Base-by-base conservation (phyloP, 2,888 invertebrate species). In the Ectemnius cavifrons region DNA sequence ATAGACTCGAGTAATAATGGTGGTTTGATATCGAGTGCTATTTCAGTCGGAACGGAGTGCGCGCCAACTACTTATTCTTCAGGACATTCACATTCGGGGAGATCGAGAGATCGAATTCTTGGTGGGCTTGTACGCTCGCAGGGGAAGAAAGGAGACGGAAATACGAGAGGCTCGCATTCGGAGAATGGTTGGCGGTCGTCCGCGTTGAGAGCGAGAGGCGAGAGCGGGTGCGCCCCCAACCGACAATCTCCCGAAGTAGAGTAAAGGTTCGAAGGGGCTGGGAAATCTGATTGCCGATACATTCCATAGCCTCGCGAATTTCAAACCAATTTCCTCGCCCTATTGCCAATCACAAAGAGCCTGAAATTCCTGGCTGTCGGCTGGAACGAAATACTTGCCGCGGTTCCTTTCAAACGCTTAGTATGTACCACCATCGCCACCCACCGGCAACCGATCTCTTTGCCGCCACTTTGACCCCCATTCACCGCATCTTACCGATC, bases 211-310 rank as follows among this genome's bases (percentile, higher is more conserved):
- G 4, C n/a, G 49, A 14, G 4, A 2, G 49, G 49, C 49, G 16
- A 14, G 49, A 49, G 75, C 67, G 67, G 59, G 65, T 73, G 65
- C 60, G 62, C 74, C 69, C 65, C 74, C 79, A 71, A 75, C 75
- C 75, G 73, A 67, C 75, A 69, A 71, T 77, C 75, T 71, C 68
- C 59, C 57, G 62, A 60, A 70, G 63, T 65, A 49, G 61, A 73
- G 67, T 63, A 63, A 60, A 49, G 77, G 70, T 45, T 57, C 67
- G 60, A 73, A 73, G 67, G 81, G 80, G 79, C 79, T 71, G 82
- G 85, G 79, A 87, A 89, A 89, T 89, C 86, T 89, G 87, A 89
- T 88, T 88, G 87, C 87, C 89, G 86, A 88, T 88, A 89, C 86
- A 87, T 88, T 87, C 85, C 85, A 85, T 83, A 82, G 84, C 84